Base-by-base conservation (phyloP, 2,797 vertebrate species). In the Sparidentex hasta region DNA sequence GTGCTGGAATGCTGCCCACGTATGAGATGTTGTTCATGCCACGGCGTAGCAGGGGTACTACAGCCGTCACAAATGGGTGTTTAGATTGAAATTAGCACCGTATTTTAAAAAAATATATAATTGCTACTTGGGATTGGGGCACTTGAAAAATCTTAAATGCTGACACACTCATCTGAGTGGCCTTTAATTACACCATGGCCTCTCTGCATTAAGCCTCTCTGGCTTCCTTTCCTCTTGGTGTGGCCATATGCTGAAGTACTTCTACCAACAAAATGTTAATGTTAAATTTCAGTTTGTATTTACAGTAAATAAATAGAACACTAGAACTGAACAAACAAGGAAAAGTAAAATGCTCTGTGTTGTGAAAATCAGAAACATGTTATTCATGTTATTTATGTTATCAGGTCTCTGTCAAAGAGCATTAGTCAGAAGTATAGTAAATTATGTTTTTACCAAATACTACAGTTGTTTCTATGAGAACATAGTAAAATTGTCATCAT, bases 21-120 rank as follows among this genome's bases (percentile, higher is more conserved):
- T 88, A 84, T 78, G 88, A 87, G 65, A 76, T 50, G 85, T 85
- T 57, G 50, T 76, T 72, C 52, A 43, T 83, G 81, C 81, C 82
- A 81, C 65, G 69, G 29, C 59, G 50, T 20, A 29, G 23, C 38
- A 33, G 16, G 41, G 23, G 29, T 14, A 41, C 3, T 12, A 18
- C 17, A 11, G 51, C 62, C 20, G 44, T n/a, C 62, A 13, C 50
- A 44, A 21, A 41, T 2, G 14, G 11, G 5, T 2, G 29, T 55
- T 46, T 12, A 21, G 7, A 16, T 23, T 55, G 54, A 50, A 61
- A 44, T 67, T 38, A 74, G 56, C 71, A 23, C 46, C 25, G 2
- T 33, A 41, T 68, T 1, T 20, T n/a, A 33, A 69, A 74, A 66
- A 64, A 57, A 48, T 4, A 5, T 63, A 11, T 69, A 50, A 65